A percentile compares a stretch with the other conserved stretches of the same genome.
These are phyloP conservation scores for Aphelenchoides besseyi DNA, from an alignment of 1,140 invertebrate genomes.

Conservation along the genomic window DNA sequence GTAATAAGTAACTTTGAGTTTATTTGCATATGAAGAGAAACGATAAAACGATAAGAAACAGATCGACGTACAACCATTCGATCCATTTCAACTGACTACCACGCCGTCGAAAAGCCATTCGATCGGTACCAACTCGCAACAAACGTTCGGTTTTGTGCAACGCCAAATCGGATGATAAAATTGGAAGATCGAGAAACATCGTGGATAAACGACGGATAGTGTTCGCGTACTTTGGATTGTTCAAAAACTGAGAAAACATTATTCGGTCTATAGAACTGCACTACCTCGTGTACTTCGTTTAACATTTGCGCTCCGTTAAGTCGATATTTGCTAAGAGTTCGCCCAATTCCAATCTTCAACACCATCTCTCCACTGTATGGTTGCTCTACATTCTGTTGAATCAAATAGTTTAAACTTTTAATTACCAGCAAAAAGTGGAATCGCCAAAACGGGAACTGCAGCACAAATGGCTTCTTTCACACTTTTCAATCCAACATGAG, in stretches of 20 bases:
- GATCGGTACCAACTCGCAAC: slow-evolving; percentile 11
- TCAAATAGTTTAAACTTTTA: no score
- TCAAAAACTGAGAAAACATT: slow-evolving; percentile 10
- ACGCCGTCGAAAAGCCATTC: slow-evolving; percentile 9
- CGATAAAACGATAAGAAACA: background rate
- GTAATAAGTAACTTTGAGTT: no score
- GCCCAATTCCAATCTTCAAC: slow-evolving; percentile 25
- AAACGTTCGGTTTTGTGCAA: slow-evolving; percentile 19
- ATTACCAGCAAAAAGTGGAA: slow-evolving; percentile 46
- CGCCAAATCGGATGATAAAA: slow-evolving; percentile 14
- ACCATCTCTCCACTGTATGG: slow-evolving; percentile 33
- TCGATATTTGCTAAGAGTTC: slow-evolving; percentile 34
- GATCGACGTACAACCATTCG: slow-evolving; percentile 23
- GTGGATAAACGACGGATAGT: background rate
- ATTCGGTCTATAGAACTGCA: background rate
- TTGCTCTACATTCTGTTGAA: no score
- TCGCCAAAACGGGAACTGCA: slow-evolving; percentile 24
- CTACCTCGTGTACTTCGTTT: slow-evolving; percentile 16
- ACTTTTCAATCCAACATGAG: slow-evolving; percentile 54
- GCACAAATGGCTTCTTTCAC: slow-evolving; percentile 48
- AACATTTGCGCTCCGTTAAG: slow-evolving; percentile 22
- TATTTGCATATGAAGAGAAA: background rate
- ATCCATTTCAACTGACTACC: slow-evolving; percentile 21
- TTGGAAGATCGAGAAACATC: slow-evolving; percentile 19
- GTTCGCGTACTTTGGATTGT: background rate